These are phyloP conservation scores for Calyptommatus sinebrachiatus DNA, from an alignment of 2,113 vertebrate species.

Conservation along the genomic window DNA sequence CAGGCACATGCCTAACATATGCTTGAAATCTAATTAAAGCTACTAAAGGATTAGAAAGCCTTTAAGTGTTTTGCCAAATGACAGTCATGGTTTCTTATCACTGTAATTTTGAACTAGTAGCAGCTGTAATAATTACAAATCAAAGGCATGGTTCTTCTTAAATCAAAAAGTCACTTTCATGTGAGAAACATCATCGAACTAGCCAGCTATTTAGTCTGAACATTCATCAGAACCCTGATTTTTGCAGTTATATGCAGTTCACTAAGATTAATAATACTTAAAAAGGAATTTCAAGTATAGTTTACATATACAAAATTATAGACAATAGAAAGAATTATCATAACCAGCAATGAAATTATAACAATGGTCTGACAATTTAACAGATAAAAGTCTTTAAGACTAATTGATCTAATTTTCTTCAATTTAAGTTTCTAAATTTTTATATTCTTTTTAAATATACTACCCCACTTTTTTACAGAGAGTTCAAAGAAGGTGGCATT, in stretches of 20 bases:
- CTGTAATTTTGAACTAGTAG: background rate
- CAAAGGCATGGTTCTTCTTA: background rate
- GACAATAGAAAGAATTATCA: too few relatives aligned
- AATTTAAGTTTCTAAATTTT: too few relatives aligned
- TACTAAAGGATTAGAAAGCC: background rate
- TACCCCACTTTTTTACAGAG: too few relatives aligned
- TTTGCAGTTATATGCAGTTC: background rate
- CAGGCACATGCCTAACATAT: background rate
- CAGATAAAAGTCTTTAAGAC: too few relatives aligned
- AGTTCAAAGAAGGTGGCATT: too few relatives aligned
- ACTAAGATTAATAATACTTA: too few relatives aligned
- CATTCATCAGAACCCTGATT: background rate
- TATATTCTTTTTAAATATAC: too few relatives aligned
- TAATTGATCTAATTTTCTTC: too few relatives aligned
- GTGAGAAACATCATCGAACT: background rate
- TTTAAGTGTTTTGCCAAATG: background rate
- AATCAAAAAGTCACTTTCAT: background rate
- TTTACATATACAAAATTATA: too few relatives aligned
- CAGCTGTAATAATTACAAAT: background rate
- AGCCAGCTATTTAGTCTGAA: background rate
- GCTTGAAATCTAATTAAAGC: slow-evolving; percentile 2
- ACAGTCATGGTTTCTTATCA: background rate
- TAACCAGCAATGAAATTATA: too few relatives aligned
- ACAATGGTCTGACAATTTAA: too few relatives aligned
- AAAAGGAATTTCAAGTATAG: too few relatives aligned